A percentile compares a stretch with the other conserved stretches of the same genome.
Evolutionary conservation across 2,888 invertebrate species (phyloP).

Genomic region (Agriopis aurantiaria): DNA sequence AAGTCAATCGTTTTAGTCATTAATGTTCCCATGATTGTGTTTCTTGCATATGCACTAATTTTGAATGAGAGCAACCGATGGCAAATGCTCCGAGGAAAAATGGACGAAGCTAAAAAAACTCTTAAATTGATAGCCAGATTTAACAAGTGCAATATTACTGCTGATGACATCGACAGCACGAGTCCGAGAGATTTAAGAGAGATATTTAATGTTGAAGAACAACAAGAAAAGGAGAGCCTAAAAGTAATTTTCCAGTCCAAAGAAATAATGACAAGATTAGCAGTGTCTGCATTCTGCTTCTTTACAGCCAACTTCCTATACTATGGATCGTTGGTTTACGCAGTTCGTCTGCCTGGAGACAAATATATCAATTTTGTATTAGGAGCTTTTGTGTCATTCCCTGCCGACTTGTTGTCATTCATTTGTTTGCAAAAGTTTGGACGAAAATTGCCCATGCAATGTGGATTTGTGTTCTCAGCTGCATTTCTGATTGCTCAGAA

Average conservation of each 20-base stretch:
- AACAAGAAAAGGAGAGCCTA: slow-evolving; percentile 66
- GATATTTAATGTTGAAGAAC: slow-evolving; percentile 64
- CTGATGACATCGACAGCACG: slow-evolving; percentile 62
- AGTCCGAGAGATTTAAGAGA: slow-evolving; percentile 61
- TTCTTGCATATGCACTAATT: slow-evolving; percentile 59
- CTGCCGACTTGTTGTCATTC: slow-evolving; percentile 70
- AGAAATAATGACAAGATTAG: slow-evolving; percentile 68
- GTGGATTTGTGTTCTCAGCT: slow-evolving; percentile 65
- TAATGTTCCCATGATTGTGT: slow-evolving; percentile 66
- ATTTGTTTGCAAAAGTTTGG: slow-evolving; percentile 68
- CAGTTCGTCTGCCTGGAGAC: slow-evolving; percentile 70
- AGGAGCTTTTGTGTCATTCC: slow-evolving; percentile 68
- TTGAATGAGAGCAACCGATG: slow-evolving; percentile 73
- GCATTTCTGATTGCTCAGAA: slow-evolving; percentile 66
- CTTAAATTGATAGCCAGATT: slow-evolving; percentile 61
- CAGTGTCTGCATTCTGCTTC: slow-evolving; percentile 68
- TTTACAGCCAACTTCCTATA: slow-evolving; percentile 75
- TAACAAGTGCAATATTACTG: slow-evolving; percentile 63
- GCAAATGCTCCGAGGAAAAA: slow-evolving; percentile 70
- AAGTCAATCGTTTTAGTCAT: slow-evolving; percentile 66
- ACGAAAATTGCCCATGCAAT: slow-evolving; percentile 65
- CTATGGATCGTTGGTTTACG: slow-evolving; percentile 69
- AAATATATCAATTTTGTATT: slow-evolving; percentile 75
- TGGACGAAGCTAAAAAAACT: slow-evolving; percentile 62
- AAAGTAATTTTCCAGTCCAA: slow-evolving; percentile 67